Conservation (phyloP, 2,113 vertebrate genomes). For the Stegostoma tigrinum region DNA sequence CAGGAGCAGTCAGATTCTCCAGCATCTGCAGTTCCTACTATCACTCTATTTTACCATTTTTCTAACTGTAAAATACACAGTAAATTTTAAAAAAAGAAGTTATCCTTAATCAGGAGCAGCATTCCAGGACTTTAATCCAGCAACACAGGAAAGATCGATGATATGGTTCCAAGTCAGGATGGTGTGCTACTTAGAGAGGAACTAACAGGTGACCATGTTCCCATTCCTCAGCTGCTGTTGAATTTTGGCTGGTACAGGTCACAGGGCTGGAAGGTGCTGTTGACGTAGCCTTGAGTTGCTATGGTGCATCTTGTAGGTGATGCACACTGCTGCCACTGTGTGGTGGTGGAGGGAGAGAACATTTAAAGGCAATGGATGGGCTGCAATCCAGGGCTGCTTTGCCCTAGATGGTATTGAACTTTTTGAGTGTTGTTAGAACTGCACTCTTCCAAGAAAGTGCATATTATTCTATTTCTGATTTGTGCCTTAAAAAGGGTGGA, state of each 20-base stretch:
- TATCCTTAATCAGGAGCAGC: no score
- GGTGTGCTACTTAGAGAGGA: background rate
- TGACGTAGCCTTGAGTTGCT: background rate
- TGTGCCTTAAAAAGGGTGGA: background rate
- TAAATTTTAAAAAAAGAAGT: no score
- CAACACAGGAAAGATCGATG: background rate
- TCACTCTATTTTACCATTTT: no score
- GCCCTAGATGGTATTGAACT: background rate
- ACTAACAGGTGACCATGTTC: background rate
- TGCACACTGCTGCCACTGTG: background rate
- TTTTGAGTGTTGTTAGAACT: background rate
- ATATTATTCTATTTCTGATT: background rate
- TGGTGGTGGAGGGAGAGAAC: background rate
- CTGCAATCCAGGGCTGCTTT: background rate
- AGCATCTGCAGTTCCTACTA: no score
- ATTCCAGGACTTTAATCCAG: background rate
- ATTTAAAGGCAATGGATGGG: background rate
- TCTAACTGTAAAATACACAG: no score
- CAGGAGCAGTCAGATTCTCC: no score
- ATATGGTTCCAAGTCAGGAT: background rate
- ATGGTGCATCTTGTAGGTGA: no score
- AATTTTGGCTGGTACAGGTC: background rate
- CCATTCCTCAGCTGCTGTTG: background rate
- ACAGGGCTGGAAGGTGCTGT: background rate
- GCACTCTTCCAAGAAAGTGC: background rate